A percentile compares a stretch with the other conserved stretches of the same genome.
phyloP scores from a whole-genome alignment of 2,797 vertebrate genomes.

The Gambusia yucatana region DNA sequence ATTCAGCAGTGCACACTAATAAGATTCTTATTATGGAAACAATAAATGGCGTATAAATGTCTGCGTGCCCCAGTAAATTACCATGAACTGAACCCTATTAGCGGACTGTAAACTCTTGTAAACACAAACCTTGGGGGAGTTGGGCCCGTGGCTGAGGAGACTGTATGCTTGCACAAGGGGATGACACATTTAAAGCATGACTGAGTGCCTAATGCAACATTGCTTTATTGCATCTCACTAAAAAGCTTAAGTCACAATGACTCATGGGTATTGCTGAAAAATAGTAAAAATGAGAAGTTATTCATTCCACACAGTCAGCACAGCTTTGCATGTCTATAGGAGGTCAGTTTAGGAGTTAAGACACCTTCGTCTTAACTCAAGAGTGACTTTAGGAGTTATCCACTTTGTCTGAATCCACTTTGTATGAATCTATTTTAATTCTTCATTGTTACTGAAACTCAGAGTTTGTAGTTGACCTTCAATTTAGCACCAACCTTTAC shows the following conservation, averaged over 20 bases:
- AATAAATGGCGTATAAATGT: constrained; percentile 56
- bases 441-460: constrained; percentile 2
- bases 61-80: constrained; percentile 43
- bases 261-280: constrained; percentile 30
- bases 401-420: not conserved
- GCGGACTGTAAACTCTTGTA: constrained; percentile 48
- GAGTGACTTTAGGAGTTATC: not conserved
- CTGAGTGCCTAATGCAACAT: constrained; percentile 66
- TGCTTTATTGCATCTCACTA: constrained; percentile 55
- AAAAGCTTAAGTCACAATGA: constrained; percentile 44
- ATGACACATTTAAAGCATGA: constrained; percentile 71
- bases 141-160: constrained; percentile 37
- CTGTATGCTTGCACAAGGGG: constrained; percentile 36
- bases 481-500: not conserved
- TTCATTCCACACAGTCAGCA: constrained; percentile 11
- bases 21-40: constrained; percentile 48
- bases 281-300: constrained; percentile 31
- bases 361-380: not conserved
- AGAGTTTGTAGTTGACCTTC: not conserved
- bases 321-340: constrained; percentile 3
- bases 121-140: constrained; percentile 57
- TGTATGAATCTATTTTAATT: constrained; percentile 1
- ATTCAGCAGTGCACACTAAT: constrained; percentile 40
- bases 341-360: not conserved
- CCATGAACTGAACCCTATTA: constrained; percentile 61